Evolutionary conservation across 2,797 vertebrate genomes (phyloP).

Genomic region (Clarias laeviceps): DNA sequence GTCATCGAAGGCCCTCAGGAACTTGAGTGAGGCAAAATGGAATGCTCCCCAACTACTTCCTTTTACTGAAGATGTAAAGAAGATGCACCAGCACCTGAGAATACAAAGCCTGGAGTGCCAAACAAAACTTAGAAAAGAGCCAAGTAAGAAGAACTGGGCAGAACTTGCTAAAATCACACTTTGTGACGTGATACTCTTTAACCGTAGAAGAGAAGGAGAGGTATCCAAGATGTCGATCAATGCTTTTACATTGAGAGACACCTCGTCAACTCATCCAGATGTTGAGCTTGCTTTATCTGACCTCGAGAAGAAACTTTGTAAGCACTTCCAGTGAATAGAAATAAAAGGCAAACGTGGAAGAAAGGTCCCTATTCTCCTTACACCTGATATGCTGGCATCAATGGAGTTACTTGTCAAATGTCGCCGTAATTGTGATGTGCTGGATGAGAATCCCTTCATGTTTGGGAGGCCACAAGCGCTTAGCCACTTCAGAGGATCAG

Average conservation of each 20-base stretch:
- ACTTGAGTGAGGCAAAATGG: conserved; percentile 48
- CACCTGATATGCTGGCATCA: conserved; percentile 11
- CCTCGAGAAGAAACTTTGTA: too few relatives aligned
- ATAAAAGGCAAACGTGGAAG: too few relatives aligned
- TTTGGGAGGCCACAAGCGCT: conserved; percentile 46
- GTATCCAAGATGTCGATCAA: conserved; percentile 31
- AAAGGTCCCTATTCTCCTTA: too few relatives aligned
- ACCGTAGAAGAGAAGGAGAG: conserved; percentile 44
- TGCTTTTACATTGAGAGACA: conserved; percentile 1
- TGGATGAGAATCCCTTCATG: conserved; percentile 42
- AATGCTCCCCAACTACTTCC: conserved; percentile 11
- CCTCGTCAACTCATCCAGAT: neutral
- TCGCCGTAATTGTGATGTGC: conserved; percentile 19
- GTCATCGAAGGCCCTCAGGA: conserved; percentile 44
- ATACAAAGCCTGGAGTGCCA: too few relatives aligned
- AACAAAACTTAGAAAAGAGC: too few relatives aligned
- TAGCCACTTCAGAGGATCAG: conserved; percentile 48
- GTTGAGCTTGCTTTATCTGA: too few relatives aligned
- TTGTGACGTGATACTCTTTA: too few relatives aligned
- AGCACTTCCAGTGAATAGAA: too few relatives aligned
- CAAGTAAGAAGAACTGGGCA: too few relatives aligned
- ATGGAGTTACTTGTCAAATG: conserved; percentile 50
- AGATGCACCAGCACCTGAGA: too few relatives aligned
- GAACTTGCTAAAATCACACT: too few relatives aligned
- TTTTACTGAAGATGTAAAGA: too few relatives aligned